These are phyloP conservation scores for Umimayanthus chanpuru DNA, from an alignment of 92 coral and sea anemone species.

Conservation along the genomic window DNA sequence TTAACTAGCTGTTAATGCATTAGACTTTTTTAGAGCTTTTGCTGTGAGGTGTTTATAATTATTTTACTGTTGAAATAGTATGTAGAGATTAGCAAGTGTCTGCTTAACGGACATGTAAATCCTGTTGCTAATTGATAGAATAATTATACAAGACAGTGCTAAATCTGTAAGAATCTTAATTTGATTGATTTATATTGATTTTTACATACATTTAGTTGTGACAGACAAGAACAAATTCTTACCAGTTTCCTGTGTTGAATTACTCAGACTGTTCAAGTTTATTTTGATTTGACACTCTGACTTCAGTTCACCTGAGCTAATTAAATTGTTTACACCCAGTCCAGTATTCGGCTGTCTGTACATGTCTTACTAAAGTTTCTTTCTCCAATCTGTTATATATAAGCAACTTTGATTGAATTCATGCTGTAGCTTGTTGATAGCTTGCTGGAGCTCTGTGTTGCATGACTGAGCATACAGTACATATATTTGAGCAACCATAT, in stretches of 20 bases:
- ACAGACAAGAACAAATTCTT: not conserved
- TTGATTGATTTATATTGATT: not conserved
- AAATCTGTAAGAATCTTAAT: not conserved
- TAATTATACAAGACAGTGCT: not conserved
- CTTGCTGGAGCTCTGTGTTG: no score
- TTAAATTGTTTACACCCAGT: not conserved
- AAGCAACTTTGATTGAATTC: no score
- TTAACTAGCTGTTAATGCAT: no score
- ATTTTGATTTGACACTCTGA: conserved; percentile 17
- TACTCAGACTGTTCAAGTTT: not conserved
- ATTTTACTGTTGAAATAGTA: not conserved
- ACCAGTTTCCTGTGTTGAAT: not conserved
- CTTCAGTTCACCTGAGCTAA: not conserved
- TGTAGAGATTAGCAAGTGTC: conserved; percentile 9
- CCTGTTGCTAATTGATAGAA: not conserved
- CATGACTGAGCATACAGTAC: not conserved
- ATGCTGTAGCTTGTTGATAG: no score
- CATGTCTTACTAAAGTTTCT: no score
- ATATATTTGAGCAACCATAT: not conserved
- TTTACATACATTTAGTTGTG: not conserved
- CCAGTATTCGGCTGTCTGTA: not conserved
- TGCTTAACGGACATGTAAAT: not conserved
- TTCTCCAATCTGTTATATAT: not conserved
- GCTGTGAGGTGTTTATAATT: not conserved
- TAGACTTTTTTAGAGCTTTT: not conserved